Evolutionary conservation across 1,140 invertebrate genomes (phyloP), one percentile per base, ranked within the genome.

Genomic region (Paracyclopina nana): DNA sequence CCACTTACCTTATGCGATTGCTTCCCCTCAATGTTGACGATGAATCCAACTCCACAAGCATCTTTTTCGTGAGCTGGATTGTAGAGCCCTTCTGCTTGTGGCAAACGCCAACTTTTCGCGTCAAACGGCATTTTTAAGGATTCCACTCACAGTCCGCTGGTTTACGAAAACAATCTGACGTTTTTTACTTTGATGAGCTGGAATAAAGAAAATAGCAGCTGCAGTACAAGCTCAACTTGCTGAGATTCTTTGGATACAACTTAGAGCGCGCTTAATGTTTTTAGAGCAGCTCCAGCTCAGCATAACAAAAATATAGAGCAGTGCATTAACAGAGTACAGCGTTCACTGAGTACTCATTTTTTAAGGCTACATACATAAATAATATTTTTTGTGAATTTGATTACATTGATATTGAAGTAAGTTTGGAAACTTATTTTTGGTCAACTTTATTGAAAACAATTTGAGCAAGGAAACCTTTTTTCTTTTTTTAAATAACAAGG

Each of bases 31-130:
- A 98, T 96, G 63, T 84, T 83, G 58, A 94, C 91, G 57, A 98
- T 88, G 68, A 95, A 98, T 55, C 94, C 94, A 60, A 98, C 94
- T 54, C 94, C 94, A 62, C 94, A 98, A 54, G 91, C 87, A 63
- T 95, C 92, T 61, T 80, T 82, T 69, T 97, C 92, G 60, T 80
- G 77, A 56, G 73, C 72, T 40, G 91, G 90, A 69, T 94, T 82
- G 69, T 97, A 98, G 55, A 98, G 76, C 64, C 87, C 88, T 71
- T 82, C 74, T 57, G 69, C 66, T 38, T 60, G 60, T 8, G 70
- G 71, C 52, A 65, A 66, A 53, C 61, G 63, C 67, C 64, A 68
- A 16, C 12, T n/a, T 12, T 11, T 24, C 27, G 54, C 26, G 45
- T 54, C 46, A 26, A 25, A 30, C 25, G 26, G 25, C 50, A 40